phyloP scores from a whole-genome alignment of 2,113 vertebrate species.

The Jacana jacana region DNA sequence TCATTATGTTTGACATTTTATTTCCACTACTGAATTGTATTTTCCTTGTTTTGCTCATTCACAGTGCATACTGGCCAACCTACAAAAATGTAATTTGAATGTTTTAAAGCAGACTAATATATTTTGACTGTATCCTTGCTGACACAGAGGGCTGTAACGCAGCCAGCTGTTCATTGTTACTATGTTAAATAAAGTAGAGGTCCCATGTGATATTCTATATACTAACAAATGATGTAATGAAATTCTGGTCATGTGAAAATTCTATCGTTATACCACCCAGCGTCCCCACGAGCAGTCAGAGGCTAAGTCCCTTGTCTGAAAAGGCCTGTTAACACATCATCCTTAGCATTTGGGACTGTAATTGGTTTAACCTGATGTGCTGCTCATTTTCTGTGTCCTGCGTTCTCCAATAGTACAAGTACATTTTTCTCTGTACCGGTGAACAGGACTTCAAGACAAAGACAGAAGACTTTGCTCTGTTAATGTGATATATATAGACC shows the following conservation, averaged over 20 bases:
- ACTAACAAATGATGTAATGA: conserved; percentile 54
- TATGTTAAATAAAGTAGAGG: conserved; percentile 51
- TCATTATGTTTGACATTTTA: conserved; percentile 60
- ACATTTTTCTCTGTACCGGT: background rate
- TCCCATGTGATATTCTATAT: conserved; percentile 39
- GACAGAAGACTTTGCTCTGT: background rate
- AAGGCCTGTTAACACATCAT: background rate
- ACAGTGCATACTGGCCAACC: background rate
- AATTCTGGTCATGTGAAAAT: conserved; percentile 45
- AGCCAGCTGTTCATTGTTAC: conserved; percentile 60
- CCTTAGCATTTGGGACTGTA: background rate
- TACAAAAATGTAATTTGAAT: conserved; percentile 25
- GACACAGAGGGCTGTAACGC: conserved; percentile 28
- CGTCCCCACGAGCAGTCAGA: background rate
- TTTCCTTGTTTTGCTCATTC: conserved; percentile 39
- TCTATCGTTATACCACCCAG: background rate
- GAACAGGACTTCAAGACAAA: background rate
- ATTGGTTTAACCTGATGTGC: background rate
- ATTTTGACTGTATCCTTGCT: conserved; percentile 54
- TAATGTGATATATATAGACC: background rate
- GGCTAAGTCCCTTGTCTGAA: background rate
- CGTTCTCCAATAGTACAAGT: background rate
- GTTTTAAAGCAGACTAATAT: conserved; percentile 47
- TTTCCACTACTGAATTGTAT: conserved; percentile 20
- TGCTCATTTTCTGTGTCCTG: background rate